Evolutionary conservation across 1,140 invertebrate species (phyloP), one percentile per base, ranked within the genome.

Genomic region (Drosophila paulistorum): DNA sequence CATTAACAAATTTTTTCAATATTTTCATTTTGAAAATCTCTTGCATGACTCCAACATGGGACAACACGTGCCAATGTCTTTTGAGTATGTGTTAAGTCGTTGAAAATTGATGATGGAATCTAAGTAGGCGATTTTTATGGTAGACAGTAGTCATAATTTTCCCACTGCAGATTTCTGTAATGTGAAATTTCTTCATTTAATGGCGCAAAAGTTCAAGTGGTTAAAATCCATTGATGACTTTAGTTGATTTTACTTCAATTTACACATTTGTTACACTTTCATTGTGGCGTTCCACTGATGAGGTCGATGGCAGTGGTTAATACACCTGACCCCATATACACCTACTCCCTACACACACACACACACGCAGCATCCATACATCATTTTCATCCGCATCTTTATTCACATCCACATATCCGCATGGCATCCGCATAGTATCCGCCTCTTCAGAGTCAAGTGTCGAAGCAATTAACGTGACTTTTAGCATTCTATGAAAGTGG

Each of bases 391-490:
- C 60, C 68, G 13, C 61, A 63, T 55, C 23, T 57, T 35, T 63
- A 67, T 74, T 51, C 73, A 14, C 59, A 69, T 55, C 17, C 65
- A 26, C 59, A 30, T 30, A 74, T 75, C 59, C 74, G 65, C 74
- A 51, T 51, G 17, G 45, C 30, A 74, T 75, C 59, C 74, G 65
- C 74, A 51, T 51, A 3, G 45, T 51, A 62, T 77, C 61, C 74
- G 74, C 74, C 62, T 76, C 74, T 77, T 71, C 61, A 70, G 66
- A 77, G 80, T 79, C 80, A 72, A 67, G 66, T 82, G 80, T 82
- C 80, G 80, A 83, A 82, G 76, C 80, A 83, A 83, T 83, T 83
- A 83, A 83, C 80, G 62, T 82, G 80, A 82, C 80, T 82, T 74
- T 71, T 66, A 17, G 35, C 17, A 51, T 51, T 51, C 51, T 37